A percentile compares a stretch with the other conserved stretches of the same genome.
These are phyloP conservation scores for Siderastrea radians DNA, from an alignment of 92 coral and sea anemone species.

Conservation along the genomic window DNA sequence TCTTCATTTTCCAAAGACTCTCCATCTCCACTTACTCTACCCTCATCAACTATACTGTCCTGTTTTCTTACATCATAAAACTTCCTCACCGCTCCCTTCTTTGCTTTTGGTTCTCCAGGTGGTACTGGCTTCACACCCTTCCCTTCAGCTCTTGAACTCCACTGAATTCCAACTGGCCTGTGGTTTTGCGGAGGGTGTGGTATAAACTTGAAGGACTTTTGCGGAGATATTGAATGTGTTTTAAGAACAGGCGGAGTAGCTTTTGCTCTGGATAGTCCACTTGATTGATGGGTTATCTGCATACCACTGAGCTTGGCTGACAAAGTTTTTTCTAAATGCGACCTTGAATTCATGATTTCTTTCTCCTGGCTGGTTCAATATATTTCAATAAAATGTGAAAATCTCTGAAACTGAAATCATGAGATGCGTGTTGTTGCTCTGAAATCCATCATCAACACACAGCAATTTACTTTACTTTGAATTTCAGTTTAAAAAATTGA, in stretches of 20 bases:
- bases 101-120: conserved; percentile 60
- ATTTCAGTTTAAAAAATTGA: not conserved
- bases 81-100: conserved; percentile 65
- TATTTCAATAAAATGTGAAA: not conserved
- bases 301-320: conserved; percentile 28
- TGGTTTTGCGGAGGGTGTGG: conserved; percentile 73
- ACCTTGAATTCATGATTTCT: conserved; percentile 30
- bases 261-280: conserved; percentile 70
- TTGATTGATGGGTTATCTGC: conserved; percentile 60
- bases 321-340: conserved; percentile 18
- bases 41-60: conserved; percentile 54
- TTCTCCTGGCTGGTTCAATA: not conserved
- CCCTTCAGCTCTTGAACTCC: conserved; percentile 10
- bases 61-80: conserved; percentile 71
- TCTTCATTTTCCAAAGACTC: conserved; percentile 83
- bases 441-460: not conserved
- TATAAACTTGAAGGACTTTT: conserved; percentile 20
- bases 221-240: conserved; percentile 10
- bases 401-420: not conserved
- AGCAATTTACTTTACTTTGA: not conserved
- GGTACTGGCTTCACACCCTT: conserved; percentile 75
- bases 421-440: not conserved
- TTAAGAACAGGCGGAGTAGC: conserved; percentile 71
- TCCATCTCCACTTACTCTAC: conserved; percentile 93
- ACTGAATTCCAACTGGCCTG: conserved; percentile 23